Conservation (phyloP, 2,888 invertebrate species). For the Tigriopus californicus region DNA sequence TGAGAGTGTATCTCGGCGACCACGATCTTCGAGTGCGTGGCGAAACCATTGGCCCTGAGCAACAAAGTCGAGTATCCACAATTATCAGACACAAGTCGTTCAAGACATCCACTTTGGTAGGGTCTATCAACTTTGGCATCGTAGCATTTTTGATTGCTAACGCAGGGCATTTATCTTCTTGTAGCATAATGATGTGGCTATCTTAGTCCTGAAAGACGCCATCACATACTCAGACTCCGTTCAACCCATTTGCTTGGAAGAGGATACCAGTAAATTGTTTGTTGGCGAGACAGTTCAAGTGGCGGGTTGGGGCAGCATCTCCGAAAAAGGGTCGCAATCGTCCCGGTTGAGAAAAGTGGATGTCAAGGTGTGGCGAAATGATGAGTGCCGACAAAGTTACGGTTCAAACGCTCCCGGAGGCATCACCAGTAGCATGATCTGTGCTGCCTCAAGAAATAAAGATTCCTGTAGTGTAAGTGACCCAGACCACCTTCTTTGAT, state of each 20-base stretch:
- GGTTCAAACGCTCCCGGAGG: slow-evolving; percentile 48
- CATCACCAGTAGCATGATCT: slow-evolving; percentile 67
- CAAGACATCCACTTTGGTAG: slow-evolving; percentile 57
- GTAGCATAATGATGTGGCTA: slow-evolving; percentile 63
- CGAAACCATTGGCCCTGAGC: background rate
- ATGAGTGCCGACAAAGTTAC: slow-evolving; percentile 19
- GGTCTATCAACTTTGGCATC: slow-evolving; percentile 16
- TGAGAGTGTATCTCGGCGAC: background rate
- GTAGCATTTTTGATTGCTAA: background rate
- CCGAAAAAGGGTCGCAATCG: slow-evolving; percentile 39
- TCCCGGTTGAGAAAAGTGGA: slow-evolving; percentile 18
- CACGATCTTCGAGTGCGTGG: background rate
- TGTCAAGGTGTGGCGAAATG: slow-evolving; percentile 20
- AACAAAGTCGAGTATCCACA: slow-evolving; percentile 6
- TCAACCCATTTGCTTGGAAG: slow-evolving; percentile 57
- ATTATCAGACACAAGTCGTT: slow-evolving; percentile 69
- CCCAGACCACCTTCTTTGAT: background rate
- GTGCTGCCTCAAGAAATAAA: slow-evolving; percentile 60
- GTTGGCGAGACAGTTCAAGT: slow-evolving; percentile 43
- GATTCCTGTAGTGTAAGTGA: slow-evolving; percentile 75
- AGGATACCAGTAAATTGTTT: slow-evolving; percentile 27
- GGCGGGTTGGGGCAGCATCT: slow-evolving; percentile 69
- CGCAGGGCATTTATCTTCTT: slow-evolving; percentile 21
- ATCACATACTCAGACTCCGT: slow-evolving; percentile 50
- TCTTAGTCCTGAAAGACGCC: slow-evolving; percentile 55